Evolutionary conservation across 2,797 vertebrate species (phyloP).

Genomic region (Sebastes steindachneri): DNA sequence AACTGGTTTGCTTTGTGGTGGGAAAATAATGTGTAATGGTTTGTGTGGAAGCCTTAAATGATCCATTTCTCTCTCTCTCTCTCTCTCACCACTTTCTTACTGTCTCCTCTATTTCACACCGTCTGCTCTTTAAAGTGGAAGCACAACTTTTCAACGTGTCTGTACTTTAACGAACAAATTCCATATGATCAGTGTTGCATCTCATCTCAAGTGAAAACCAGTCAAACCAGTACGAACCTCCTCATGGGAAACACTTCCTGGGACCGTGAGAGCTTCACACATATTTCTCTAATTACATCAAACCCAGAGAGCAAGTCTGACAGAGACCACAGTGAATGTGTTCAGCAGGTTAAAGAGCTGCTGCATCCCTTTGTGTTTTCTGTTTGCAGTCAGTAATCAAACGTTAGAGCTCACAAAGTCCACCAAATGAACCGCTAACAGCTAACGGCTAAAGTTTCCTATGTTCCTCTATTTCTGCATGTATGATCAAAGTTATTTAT

Average conservation of each 20-base stretch:
- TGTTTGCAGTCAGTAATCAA: too few species aligned
- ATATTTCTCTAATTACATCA: neutral
- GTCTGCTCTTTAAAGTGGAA: neutral
- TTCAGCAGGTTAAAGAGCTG: neutral
- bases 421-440: neutral
- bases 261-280: neutral
- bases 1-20: neutral
- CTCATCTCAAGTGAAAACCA: neutral
- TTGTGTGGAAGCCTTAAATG: neutral
- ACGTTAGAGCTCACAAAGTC: neutral
- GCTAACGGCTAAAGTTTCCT: too few species aligned
- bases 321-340: conserved; percentile 1
- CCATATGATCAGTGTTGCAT: neutral
- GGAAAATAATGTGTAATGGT: neutral
- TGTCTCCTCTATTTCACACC: neutral
- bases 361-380: neutral
- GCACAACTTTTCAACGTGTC: too few species aligned
- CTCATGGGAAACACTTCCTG: too few species aligned
- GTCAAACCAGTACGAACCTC: neutral
- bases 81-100: neutral
- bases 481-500: neutral
- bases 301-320: neutral
- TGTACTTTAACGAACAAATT: neutral
- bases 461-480: neutral
- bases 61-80: neutral